Conservation (phyloP, 2,113 vertebrate species). For the Limanda limanda region DNA sequence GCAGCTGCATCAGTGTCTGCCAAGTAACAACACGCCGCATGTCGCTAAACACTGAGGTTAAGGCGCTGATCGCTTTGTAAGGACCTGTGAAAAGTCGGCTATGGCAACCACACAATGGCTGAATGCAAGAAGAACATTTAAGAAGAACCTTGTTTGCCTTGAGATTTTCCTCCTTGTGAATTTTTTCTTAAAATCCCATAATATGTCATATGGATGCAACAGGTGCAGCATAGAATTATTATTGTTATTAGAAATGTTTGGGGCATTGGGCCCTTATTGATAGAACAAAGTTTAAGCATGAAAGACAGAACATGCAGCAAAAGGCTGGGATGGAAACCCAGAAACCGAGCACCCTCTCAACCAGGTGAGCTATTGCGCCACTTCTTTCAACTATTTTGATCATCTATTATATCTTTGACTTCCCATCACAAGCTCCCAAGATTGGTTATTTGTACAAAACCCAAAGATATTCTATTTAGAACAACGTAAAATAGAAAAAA, state of each 20-base stretch:
- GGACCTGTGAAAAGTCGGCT: constrained; percentile 16
- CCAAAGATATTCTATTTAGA: not conserved
- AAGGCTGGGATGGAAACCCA: no score
- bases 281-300: no score
- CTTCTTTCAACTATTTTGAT: no score
- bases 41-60: constrained; percentile 40
- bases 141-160: constrained; percentile 24
- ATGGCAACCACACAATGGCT: constrained; percentile 16
- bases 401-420: no score
- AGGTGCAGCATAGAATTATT: not conserved
- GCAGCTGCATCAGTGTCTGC: constrained; percentile 60
- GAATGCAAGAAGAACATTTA: not conserved
- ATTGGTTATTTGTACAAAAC: not conserved
- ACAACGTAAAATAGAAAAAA: not conserved
- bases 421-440: not conserved
- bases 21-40: constrained; percentile 33
- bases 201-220: not conserved
- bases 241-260: no score
- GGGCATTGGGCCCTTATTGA: no score
- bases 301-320: no score
- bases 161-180: not conserved
- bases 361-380: no score
- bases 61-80: constrained; percentile 19
- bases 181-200: not conserved
- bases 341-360: no score